A percentile compares a stretch with the other conserved stretches of the same genome.
Evolutionary conservation across 2,113 vertebrate genomes (phyloP).

Genomic region (Agapornis roseicollis): DNA sequence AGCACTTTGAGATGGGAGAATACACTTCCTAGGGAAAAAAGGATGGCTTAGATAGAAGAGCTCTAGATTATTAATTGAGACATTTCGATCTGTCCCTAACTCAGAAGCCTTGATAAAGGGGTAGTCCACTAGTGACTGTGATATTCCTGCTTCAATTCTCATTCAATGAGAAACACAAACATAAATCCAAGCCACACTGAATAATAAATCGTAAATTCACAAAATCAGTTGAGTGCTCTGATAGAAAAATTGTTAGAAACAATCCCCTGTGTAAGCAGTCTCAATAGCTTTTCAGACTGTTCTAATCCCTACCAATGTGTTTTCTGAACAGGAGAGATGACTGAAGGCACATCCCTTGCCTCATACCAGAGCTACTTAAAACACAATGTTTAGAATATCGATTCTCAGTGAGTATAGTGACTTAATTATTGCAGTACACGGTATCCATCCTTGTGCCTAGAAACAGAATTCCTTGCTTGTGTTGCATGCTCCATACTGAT

Average conservation of each 20-base stretch:
- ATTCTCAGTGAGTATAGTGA: not conserved
- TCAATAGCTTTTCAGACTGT: not conserved
- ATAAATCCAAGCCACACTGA: not conserved
- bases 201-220: not conserved
- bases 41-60: not conserved
- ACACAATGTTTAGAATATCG: slow-evolving; percentile 40
- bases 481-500: not conserved
- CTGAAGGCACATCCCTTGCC: not conserved
- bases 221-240: not conserved
- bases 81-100: not conserved
- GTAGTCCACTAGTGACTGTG: not conserved
- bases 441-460: slow-evolving; percentile 14
- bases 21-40: not conserved
- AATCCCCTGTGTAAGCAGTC: not conserved
- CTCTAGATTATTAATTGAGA: not conserved
- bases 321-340: not conserved
- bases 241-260: not conserved
- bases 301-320: not conserved
- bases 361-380: not conserved
- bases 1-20: not conserved
- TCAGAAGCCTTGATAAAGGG: not conserved
- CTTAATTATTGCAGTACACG: not conserved
- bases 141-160: not conserved
- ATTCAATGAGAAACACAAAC: not conserved
- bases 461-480: slow-evolving; percentile 45